phyloP scores from a whole-genome alignment of 2,888 invertebrate genomes.

The Tortricodes alternella region DNA sequence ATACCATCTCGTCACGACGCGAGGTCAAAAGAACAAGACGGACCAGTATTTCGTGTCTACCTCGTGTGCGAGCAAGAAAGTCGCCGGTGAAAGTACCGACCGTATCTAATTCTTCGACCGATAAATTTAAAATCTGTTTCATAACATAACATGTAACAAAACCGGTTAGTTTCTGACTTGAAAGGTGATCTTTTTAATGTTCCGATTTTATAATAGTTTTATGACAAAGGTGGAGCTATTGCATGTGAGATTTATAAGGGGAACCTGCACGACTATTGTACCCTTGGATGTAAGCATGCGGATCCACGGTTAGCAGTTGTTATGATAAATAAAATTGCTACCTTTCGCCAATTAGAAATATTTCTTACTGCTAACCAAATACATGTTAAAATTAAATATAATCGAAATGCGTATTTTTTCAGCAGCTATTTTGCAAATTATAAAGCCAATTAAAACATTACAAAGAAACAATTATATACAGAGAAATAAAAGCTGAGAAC shows the following conservation, averaged over 20 bases:
- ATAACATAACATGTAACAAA: constrained; percentile 67
- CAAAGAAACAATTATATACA: neutral
- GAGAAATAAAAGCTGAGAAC: neutral
- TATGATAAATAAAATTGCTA: constrained; percentile 55
- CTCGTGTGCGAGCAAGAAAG: constrained; percentile 63
- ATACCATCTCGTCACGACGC: constrained; percentile 47
- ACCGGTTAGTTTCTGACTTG: constrained; percentile 59
- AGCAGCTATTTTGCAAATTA: neutral
- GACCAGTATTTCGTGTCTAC: constrained; percentile 55
- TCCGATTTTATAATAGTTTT: constrained; percentile 46
- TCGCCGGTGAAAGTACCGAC: constrained; percentile 72
- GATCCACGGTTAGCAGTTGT: constrained; percentile 52
- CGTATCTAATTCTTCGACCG: constrained; percentile 64
- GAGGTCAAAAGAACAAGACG: constrained; percentile 64
- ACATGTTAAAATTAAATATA: neutral
- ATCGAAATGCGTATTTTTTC: neutral
- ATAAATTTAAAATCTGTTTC: constrained; percentile 69
- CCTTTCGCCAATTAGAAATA: constrained; percentile 41
- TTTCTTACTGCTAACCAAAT: constrained; percentile 52
- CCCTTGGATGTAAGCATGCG: constrained; percentile 48
- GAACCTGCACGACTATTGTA: constrained; percentile 59
- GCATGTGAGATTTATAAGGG: constrained; percentile 58
- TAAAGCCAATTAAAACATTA: neutral
- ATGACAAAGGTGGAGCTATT: constrained; percentile 59
- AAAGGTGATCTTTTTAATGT: constrained; percentile 49